Percentiles rank a stretch among this genome's conserved stretches.
Conservation (phyloP, 23 tunicate genomes). For the Clavelina lepadiformis region DNA sequence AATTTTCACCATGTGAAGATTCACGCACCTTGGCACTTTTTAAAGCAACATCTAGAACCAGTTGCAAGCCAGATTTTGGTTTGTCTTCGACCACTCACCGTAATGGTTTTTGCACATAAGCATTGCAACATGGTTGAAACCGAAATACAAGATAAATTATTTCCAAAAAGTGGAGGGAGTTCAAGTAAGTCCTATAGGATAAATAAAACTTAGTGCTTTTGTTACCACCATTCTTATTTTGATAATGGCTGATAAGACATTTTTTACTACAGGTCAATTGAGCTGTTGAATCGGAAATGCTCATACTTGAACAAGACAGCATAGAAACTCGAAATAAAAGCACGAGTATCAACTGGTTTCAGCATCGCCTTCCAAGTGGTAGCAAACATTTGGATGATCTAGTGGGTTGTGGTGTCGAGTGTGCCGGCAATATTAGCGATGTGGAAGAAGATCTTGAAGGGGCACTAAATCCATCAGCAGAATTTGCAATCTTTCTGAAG, state of each 20-base stretch:
- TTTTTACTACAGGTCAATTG: slow-evolving; percentile 3
- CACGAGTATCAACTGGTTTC: neutral
- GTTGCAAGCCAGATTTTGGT: slow-evolving; percentile 3
- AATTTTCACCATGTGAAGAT: slow-evolving; percentile 27
- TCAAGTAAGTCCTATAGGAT: slow-evolving; percentile 14
- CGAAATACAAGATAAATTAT: slow-evolving; percentile 20
- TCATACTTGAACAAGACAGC: neutral
- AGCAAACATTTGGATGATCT: neutral
- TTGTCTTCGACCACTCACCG: neutral
- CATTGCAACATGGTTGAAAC: slow-evolving; percentile 13
- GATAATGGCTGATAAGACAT: neutral
- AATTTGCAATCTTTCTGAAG: neutral
- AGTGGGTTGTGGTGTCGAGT: neutral
- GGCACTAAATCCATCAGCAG: neutral
- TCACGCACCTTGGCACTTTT: slow-evolving; percentile 27
- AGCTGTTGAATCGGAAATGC: slow-evolving; percentile 9
- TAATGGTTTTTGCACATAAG: slow-evolving; percentile 11
- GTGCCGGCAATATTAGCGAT: neutral
- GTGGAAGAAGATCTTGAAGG: neutral
- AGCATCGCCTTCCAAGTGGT: neutral
- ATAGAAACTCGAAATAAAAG: slow-evolving; percentile 5
- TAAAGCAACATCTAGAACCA: slow-evolving; percentile 1
- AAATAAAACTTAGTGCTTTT: too few relatives aligned
- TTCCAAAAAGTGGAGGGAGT: slow-evolving; percentile 24
- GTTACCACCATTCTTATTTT: neutral